phyloP scores from a whole-genome alignment of 1,140 invertebrate genomes.

The Arctopsyche grandis region DNA sequence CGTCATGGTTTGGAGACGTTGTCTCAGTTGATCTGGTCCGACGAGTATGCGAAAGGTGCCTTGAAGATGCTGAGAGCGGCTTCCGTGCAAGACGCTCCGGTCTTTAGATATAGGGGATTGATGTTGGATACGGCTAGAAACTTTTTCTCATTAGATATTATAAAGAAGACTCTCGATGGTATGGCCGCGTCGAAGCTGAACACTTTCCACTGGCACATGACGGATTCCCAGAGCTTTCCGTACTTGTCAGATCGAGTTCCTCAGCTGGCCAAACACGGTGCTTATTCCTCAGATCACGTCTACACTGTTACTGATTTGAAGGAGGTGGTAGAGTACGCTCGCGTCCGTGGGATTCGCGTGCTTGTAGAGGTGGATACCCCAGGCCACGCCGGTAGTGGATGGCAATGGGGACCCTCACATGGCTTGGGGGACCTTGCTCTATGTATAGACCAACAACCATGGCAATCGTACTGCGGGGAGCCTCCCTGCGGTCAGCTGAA shows the following conservation, averaged over 20 bases:
- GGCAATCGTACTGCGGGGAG: slow-evolving; percentile 81
- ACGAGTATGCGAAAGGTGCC: slow-evolving; percentile 70
- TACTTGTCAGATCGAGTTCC: slow-evolving; percentile 75
- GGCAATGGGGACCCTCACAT: slow-evolving; percentile 77
- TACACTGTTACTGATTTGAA: slow-evolving; percentile 77
- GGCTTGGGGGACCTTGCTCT: slow-evolving; percentile 76
- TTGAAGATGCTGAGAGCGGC: slow-evolving; percentile 70
- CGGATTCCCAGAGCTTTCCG: slow-evolving; percentile 86
- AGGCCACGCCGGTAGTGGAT: slow-evolving; percentile 83
- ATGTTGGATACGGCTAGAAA: slow-evolving; percentile 82
- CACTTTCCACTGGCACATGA: slow-evolving; percentile 87
- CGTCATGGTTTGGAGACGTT: slow-evolving; percentile 84
- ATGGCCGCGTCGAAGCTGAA: slow-evolving; percentile 86
- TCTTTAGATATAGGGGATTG: slow-evolving; percentile 75
- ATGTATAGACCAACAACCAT: slow-evolving; percentile 80
- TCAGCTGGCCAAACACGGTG: slow-evolving; percentile 77
- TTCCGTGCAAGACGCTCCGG: slow-evolving; percentile 69
- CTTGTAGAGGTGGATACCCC: slow-evolving; percentile 83
- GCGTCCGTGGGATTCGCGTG: slow-evolving; percentile 75
- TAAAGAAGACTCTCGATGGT: slow-evolving; percentile 79
- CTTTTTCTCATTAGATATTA: slow-evolving; percentile 74
- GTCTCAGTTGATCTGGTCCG: slow-evolving; percentile 81
- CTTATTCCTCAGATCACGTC: slow-evolving; percentile 75
- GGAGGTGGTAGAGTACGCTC: slow-evolving; percentile 73
- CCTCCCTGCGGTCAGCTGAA: slow-evolving; percentile 87